These are phyloP conservation scores for Eugnorisma glareosa DNA, from an alignment of 2,888 invertebrate genomes.

Conservation along the genomic window DNA sequence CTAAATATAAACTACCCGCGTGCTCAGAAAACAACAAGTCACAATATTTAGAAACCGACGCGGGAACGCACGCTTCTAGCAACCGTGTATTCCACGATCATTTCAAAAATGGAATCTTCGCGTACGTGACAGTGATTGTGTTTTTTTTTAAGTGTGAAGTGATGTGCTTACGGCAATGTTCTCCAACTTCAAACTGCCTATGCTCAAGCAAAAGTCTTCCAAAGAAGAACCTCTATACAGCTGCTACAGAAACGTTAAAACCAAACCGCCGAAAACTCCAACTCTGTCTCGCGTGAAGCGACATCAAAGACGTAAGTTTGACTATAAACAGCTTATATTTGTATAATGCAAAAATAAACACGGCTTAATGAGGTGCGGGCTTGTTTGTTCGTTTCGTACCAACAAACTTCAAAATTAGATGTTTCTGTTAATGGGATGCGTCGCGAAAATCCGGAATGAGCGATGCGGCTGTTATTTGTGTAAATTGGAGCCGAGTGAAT, in stretches of 20 bases:
- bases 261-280: slow-evolving; percentile 91
- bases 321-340: slow-evolving; percentile 69
- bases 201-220: slow-evolving; percentile 84
- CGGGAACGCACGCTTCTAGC: slow-evolving; percentile 80
- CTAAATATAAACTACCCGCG: slow-evolving; percentile 85
- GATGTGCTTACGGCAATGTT: slow-evolving; percentile 85
- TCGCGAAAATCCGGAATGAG: slow-evolving; percentile 67
- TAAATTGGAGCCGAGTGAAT: slow-evolving; percentile 60
- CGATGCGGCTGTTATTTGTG: slow-evolving; percentile 59
- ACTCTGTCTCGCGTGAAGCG: slow-evolving; percentile 87
- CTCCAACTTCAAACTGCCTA: slow-evolving; percentile 90
- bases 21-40: slow-evolving; percentile 85
- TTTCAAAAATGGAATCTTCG: slow-evolving; percentile 63
- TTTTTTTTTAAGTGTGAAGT: slow-evolving; percentile 60
- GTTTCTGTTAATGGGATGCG: slow-evolving; percentile 78
- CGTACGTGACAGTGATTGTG: slow-evolving; percentile 67
- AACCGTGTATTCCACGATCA: slow-evolving; percentile 63
- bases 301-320: slow-evolving; percentile 88
- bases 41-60: slow-evolving; percentile 82
- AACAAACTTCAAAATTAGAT: slow-evolving; percentile 79
- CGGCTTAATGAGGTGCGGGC: slow-evolving; percentile 82
- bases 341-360: slow-evolving; percentile 80
- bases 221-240: slow-evolving; percentile 88
- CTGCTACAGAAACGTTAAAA: slow-evolving; percentile 87
- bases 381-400: slow-evolving; percentile 72